Evolutionary conservation across 2,888 invertebrate genomes (phyloP), one percentile per base, ranked within the genome.

Genomic region (Drosophila kuntzei): DNA sequence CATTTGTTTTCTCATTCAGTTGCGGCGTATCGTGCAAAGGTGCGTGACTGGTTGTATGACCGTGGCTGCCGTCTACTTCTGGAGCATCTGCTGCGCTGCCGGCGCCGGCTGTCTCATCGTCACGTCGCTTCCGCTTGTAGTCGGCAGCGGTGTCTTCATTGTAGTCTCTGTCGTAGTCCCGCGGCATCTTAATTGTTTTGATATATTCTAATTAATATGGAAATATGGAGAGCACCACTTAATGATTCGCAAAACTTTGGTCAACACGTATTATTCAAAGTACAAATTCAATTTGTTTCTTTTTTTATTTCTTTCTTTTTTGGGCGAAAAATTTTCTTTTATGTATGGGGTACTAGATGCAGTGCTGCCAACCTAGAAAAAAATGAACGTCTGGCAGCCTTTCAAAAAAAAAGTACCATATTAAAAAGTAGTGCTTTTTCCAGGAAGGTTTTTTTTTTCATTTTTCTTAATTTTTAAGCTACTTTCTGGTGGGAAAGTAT

Each of bases 1-100:
- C 95, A 60, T 94, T 95, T 89, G 95, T 95, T 93, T 95, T 96
- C 89, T 95, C 95, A 80, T 94, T 94, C 65, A 95, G 90, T 90
- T 94, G 94, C 6, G 90, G 90, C 12, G 90, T 81, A 67, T 92
- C 92, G 39, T 87, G 81, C 60, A 87, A 58, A 11, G 81, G 72
- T 67, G 89, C 85, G 71, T 89, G 89, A 60, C 79, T 75, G 9
- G 89, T 50, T 14, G 82, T 71, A 67, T 81, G 89, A 8, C 88
- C 73, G 18, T 75, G 75, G 14, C 62, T 69, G 51, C 85, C 81
- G 59, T 90, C 87, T 9, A 65, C 76, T 49, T 89, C 88, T n/a
- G 88, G 73, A 37, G 85, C 89, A 51, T 67, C 89, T 32, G 76
- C 80, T 14, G 64, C 72, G 58, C 72, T 73, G 55, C 72, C 77